Conservation (phyloP, 2,888 invertebrate genomes). For the Baronia brevicornis region DNA sequence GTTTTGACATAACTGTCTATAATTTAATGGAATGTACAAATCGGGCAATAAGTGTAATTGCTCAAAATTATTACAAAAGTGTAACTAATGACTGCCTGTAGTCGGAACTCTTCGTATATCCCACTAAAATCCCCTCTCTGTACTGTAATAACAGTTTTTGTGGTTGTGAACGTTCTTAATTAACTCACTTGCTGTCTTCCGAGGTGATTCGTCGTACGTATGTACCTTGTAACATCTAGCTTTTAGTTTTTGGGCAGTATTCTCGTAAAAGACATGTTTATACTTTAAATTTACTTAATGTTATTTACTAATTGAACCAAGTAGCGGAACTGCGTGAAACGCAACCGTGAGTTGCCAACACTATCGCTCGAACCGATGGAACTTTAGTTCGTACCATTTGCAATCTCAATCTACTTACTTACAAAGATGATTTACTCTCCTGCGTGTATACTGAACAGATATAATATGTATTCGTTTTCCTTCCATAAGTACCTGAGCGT, state of each 20-base stretch:
- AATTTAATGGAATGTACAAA: conserved; percentile 51
- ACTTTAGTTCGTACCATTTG: conserved; percentile 22
- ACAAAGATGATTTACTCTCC: conserved; percentile 19
- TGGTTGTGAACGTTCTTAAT: conserved; percentile 62
- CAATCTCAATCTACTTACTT: conserved; percentile 13
- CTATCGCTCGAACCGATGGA: conserved; percentile 26
- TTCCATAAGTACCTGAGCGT: conserved; percentile 56
- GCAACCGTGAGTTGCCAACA: conserved; percentile 36
- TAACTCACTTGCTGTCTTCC: conserved; percentile 60
- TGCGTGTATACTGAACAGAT: conserved; percentile 20
- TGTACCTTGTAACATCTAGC: conserved; percentile 33
- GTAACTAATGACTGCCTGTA: conserved; percentile 23
- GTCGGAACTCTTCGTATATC: conserved; percentile 21
- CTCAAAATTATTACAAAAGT: conserved; percentile 40
- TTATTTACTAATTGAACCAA: conserved; percentile 33
- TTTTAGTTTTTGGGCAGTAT: conserved; percentile 63
- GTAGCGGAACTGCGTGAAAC: conserved; percentile 35
- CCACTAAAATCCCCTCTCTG: conserved; percentile 29
- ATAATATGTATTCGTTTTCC: conserved; percentile 37
- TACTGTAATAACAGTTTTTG: conserved; percentile 40
- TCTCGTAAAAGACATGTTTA: conserved; percentile 70
- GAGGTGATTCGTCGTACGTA: conserved; percentile 34
- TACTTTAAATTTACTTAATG: conserved; percentile 40
- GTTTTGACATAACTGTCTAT: conserved; percentile 47
- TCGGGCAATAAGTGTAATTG: conserved; percentile 52